Percentiles rank a stretch among this genome's conserved stretches.
Evolutionary conservation across 2,888 invertebrate genomes (phyloP).

Genomic region (Latrodectus hesperus): DNA sequence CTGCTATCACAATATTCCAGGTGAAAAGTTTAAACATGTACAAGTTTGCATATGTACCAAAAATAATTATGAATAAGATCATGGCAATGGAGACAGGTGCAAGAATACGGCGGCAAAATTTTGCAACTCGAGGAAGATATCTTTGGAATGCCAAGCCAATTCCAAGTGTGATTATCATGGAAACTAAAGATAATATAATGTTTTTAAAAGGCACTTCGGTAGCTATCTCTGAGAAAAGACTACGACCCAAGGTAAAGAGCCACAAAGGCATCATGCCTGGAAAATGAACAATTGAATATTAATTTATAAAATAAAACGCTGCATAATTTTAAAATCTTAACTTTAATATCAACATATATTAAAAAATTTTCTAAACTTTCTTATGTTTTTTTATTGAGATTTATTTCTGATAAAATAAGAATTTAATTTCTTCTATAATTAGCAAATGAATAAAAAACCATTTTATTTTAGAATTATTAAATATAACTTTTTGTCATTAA

Average conservation of each 20-base stretch:
- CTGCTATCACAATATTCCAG: conserved; percentile 87
- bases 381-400: too few species aligned
- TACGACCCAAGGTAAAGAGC: conserved; percentile 88
- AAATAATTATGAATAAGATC: conserved; percentile 87
- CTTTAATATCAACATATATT: too few species aligned
- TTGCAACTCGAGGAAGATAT: conserved; percentile 72
- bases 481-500: too few species aligned
- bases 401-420: too few species aligned
- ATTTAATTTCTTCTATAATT: too few species aligned
- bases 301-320: too few species aligned
- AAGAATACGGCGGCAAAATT: conserved; percentile 83
- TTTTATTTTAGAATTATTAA: too few species aligned
- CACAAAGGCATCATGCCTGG: conserved; percentile 90
- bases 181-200: conserved; percentile 84
- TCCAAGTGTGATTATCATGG: conserved; percentile 84
- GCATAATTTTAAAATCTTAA: too few species aligned
- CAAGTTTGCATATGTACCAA: conserved; percentile 89
- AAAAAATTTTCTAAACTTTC: too few species aligned
- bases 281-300: conserved; percentile 70
- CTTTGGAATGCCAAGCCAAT: conserved; percentile 73
- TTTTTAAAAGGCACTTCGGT: conserved; percentile 83
- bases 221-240: conserved; percentile 63
- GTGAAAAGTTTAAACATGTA: conserved; percentile 91
- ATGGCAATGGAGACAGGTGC: conserved; percentile 88
- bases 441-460: too few species aligned